Conservation (phyloP, 2,888 invertebrate species). For the Hesperia comma region DNA sequence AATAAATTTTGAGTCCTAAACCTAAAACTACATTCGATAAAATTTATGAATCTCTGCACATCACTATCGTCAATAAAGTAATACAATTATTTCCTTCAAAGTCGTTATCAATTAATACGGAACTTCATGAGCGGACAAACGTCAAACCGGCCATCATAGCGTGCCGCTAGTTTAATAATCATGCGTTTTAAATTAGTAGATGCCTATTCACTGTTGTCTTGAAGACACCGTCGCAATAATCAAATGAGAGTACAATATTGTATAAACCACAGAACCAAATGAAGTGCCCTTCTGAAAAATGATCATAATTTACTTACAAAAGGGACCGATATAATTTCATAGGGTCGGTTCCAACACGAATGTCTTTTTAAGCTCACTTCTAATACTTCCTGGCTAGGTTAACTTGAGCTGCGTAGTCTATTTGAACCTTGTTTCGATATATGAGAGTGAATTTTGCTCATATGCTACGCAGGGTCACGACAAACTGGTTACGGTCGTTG, state of each 20-base stretch:
- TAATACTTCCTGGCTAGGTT: slow-evolving; percentile 33
- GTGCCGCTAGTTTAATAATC: too few species aligned
- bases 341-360: slow-evolving; percentile 33
- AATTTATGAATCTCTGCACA: too few species aligned
- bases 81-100: too few species aligned
- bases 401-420: slow-evolving; percentile 24
- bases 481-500: slow-evolving; percentile 20
- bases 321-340: slow-evolving; percentile 39
- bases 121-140: too few species aligned
- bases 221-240: background rate
- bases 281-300: slow-evolving; percentile 30
- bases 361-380: slow-evolving; percentile 38
- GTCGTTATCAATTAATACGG: too few species aligned
- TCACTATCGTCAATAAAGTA: too few species aligned
- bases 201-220: background rate
- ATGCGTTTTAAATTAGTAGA: too few species aligned
- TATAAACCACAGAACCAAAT: background rate
- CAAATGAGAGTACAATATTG: background rate
- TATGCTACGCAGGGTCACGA: slow-evolving; percentile 2
- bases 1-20: too few species aligned
- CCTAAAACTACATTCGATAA: too few species aligned
- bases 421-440: slow-evolving; percentile 7
- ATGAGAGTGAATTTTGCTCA: slow-evolving; percentile 13
- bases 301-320: slow-evolving; percentile 39
- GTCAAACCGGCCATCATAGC: too few species aligned